A percentile compares a stretch with the other conserved stretches of the same genome.
Conservation (phyloP, 1,140 invertebrate genomes). For the Triops cancriformis region DNA sequence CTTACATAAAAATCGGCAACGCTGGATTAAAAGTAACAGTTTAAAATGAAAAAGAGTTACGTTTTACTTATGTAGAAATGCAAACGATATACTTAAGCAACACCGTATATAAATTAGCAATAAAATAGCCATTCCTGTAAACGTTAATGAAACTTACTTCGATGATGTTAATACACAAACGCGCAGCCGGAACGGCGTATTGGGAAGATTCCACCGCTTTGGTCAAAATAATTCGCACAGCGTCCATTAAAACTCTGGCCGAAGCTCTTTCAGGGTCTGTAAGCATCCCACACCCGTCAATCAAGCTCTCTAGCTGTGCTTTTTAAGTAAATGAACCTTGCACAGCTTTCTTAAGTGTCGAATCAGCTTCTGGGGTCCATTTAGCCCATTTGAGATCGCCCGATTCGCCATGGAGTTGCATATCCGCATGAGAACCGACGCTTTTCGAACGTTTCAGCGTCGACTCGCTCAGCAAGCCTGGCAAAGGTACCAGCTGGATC, state of each 20-base stretch:
- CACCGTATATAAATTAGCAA: too few species aligned
- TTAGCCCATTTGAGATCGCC: constrained; percentile 62
- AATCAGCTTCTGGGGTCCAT: constrained; percentile 60
- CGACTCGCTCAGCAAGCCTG: constrained; percentile 25
- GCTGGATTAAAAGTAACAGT: too few species aligned
- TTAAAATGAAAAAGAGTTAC: background rate
- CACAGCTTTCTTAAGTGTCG: constrained; percentile 48
- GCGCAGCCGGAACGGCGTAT: constrained; percentile 67
- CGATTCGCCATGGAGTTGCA: constrained; percentile 36
- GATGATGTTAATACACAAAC: constrained; percentile 71
- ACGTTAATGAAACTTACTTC: constrained; percentile 45
- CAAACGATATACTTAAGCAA: background rate
- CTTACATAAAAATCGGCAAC: too few species aligned
- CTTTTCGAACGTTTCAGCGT: constrained; percentile 69
- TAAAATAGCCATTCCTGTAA: too few species aligned
- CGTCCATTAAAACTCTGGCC: constrained; percentile 69
- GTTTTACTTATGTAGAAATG: background rate
- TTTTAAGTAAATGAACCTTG: constrained; percentile 33
- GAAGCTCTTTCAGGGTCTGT: constrained; percentile 67
- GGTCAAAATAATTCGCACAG: constrained; percentile 67
- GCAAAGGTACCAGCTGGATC: constrained; percentile 23
- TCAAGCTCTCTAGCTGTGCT: background rate
- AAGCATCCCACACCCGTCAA: constrained; percentile 30
- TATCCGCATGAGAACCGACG: constrained; percentile 48
- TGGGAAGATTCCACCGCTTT: constrained; percentile 66